A percentile compares a stretch with the other conserved stretches of the same genome.
Conservation (phyloP, 2,888 invertebrate genomes). For the Gryllus longicercus region DNA sequence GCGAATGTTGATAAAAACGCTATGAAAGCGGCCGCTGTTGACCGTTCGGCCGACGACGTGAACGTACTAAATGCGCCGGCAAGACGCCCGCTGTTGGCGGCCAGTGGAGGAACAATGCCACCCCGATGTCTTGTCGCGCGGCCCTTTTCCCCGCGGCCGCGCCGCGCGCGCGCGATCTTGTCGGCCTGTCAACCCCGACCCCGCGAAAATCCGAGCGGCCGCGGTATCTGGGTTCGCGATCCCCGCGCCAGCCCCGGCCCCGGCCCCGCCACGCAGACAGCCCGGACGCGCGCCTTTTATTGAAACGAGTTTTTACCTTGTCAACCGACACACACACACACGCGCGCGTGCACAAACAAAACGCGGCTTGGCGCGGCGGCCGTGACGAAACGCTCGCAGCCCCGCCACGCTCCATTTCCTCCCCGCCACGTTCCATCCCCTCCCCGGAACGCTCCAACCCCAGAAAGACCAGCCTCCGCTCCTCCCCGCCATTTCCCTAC, state of each 20-base stretch:
- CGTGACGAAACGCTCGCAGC: background rate
- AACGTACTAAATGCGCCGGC: too few species aligned
- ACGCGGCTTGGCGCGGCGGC: background rate
- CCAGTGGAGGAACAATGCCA: too few species aligned
- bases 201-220: background rate
- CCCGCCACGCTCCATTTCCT: background rate
- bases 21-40: too few species aligned
- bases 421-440: background rate
- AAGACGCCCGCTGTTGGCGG: too few species aligned
- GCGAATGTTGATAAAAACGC: too few species aligned
- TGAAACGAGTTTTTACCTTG: constrained; percentile 8
- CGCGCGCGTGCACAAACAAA: background rate
- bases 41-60: too few species aligned
- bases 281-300: background rate
- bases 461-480: too few species aligned
- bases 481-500: background rate
- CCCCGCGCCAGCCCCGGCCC: background rate
- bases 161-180: background rate
- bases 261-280: too few species aligned
- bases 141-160: background rate
- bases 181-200: background rate
- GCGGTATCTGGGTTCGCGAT: background rate
- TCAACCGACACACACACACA: background rate
- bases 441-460: too few species aligned
- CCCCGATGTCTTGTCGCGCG: background rate